Conservation (phyloP, 1,140 invertebrate genomes). For the Branchinecta lindahli region DNA sequence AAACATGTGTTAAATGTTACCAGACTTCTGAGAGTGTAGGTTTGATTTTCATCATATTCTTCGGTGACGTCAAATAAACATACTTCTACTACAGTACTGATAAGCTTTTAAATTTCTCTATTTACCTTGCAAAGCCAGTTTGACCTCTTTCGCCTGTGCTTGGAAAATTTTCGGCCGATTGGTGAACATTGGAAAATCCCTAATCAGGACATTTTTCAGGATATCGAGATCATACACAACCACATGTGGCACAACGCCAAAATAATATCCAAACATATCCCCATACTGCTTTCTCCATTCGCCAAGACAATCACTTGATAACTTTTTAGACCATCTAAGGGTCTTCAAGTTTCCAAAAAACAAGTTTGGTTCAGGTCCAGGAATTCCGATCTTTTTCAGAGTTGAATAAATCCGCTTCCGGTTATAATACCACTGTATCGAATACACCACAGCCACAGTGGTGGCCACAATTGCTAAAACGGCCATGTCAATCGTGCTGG, state of each 20-base stretch:
- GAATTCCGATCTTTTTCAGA: conserved; percentile 26
- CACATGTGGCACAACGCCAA: conserved; percentile 27
- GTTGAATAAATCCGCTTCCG: conserved; percentile 16
- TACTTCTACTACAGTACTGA: too few relatives aligned
- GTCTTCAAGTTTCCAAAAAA: conserved; percentile 27
- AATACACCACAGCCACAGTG: conserved; percentile 7
- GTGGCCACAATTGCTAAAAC: neutral
- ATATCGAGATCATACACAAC: conserved; percentile 30
- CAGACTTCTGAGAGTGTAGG: too few relatives aligned
- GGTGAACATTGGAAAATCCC: conserved; percentile 27
- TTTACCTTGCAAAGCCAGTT: neutral
- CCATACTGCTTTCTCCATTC: conserved; percentile 30
- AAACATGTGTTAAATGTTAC: too few relatives aligned
- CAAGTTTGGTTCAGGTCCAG: conserved; percentile 28
- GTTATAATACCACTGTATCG: conserved; percentile 3
- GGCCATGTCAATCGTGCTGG: neutral
- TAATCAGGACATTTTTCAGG: conserved; percentile 30
- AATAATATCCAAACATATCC: conserved; percentile 30
- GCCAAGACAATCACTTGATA: conserved; percentile 23
- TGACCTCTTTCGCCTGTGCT: neutral
- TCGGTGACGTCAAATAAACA: too few relatives aligned
- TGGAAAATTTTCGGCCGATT: conserved; percentile 27
- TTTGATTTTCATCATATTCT: too few relatives aligned
- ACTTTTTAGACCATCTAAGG: conserved; percentile 17
- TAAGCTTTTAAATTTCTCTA: too few relatives aligned